Evolutionary conservation across 35 echinoderm and acorn worm genomes (phyloP), one percentile per base, ranked within the genome.

Genomic region (Apostichopus japonicus): DNA sequence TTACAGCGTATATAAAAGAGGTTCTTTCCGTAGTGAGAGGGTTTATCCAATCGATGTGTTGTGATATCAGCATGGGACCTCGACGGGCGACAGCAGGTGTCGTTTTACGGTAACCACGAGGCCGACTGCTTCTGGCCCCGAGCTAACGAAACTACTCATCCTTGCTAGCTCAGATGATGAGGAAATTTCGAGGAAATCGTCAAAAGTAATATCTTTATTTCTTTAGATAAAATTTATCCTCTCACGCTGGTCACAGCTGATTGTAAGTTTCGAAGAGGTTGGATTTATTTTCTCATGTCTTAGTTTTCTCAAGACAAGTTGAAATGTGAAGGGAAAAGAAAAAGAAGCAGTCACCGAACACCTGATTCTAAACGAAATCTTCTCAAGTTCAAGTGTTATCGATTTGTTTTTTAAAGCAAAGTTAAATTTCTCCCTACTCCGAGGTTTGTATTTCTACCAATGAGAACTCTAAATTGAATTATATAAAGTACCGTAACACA

Each of bases 41-140:
- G 23, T 80, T 80, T 80, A 80, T 80, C 78, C 78, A 80, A 80
- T 80, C 78, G 78, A 8, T 80, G 27, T 80, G 78, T 80, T 80
- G 9, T 80, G 78, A 80, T 80, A 80, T 80, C 78, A 80, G 78
- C 78, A 80, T 80, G 78, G 78, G 23, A 80, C 23, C 78, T 44
- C 78, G 78, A 51, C 78, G 78, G 78, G 78, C 78, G 78, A 80
- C 78, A 80, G 78, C 78, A 80, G 78, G 78, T 80, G 78, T 80
- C 78, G 78, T 51, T 80, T 80, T 80, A 80, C 78, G 78, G 78
- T 80, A 80, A 80, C 78, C 78, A 80, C 78, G 78, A 80, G 78
- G 24, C 78, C 78, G 78, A 80, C 78, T 80, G 78, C 78, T 80
- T 6, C 27, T 19, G 23, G 78, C 23, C 78, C 78, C 78, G 23